These are phyloP conservation scores for Elysia chlorotica DNA, from an alignment of 1,140 invertebrate genomes.

Conservation along the genomic window DNA sequence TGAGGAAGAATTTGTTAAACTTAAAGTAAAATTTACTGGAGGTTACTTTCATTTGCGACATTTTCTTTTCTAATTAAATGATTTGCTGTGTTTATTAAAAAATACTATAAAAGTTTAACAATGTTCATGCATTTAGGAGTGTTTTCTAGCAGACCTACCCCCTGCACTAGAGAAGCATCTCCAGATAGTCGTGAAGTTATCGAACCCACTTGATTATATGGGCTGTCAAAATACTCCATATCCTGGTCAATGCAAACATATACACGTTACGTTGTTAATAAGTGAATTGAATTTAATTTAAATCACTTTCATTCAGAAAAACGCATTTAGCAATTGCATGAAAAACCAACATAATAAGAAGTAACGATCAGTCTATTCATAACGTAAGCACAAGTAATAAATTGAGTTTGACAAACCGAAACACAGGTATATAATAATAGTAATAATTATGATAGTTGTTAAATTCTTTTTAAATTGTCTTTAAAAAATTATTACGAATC, in stretches of 20 bases:
- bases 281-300: no score
- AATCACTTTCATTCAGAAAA: no score
- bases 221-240: conserved; percentile 61
- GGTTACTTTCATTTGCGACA: neutral
- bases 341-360: no score
- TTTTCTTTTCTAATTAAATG: neutral
- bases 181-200: conserved; percentile 61
- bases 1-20: neutral
- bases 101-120: neutral
- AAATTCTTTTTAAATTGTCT: neutral
- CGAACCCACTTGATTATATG: conserved; percentile 34
- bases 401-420: no score
- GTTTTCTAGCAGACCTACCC: neutral
- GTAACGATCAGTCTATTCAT: no score
- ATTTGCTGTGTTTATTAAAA: neutral
- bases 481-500: no score
- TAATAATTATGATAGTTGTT: neutral
- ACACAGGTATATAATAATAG: no score
- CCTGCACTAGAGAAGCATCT: conserved; percentile 61
- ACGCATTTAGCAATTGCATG: no score
- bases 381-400: no score
- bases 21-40: neutral
- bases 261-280: no score
- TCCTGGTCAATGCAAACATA: no score
- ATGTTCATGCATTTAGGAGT: neutral